A percentile compares a stretch with the other conserved stretches of the same genome.
Conservation (phyloP, 1,140 invertebrate genomes). For the Dendrolimus kikuchii region DNA sequence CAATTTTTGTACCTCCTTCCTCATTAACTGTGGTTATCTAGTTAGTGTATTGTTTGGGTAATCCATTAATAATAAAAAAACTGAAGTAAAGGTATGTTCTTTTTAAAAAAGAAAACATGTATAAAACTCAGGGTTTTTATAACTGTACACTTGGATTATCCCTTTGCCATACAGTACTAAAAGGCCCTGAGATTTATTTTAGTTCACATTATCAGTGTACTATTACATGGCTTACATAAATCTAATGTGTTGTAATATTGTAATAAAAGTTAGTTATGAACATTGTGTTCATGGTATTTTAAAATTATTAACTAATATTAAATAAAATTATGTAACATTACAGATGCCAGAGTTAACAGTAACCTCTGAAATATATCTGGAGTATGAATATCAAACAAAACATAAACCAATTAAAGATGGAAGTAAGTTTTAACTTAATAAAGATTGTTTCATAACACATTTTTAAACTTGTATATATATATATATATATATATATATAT, state of each 20-base stretch:
- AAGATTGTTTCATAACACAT: no score
- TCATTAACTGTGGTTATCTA: constrained; percentile 21
- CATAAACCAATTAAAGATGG: constrained; percentile 44
- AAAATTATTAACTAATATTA: neutral
- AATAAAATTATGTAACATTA: constrained; percentile 18
- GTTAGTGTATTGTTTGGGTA: constrained; percentile 3
- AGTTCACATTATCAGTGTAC: no score
- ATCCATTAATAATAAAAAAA: neutral
- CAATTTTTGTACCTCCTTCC: constrained; percentile 55
- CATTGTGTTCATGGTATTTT: no score
- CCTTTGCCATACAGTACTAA: no score
- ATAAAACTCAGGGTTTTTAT: no score
- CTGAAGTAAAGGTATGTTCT: constrained; percentile 10
- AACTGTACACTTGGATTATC: no score
- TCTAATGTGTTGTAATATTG: neutral
- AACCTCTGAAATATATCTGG: constrained; percentile 66
- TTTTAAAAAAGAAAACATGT: neutral
- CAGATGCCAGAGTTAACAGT: constrained; percentile 67
- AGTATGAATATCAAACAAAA: constrained; percentile 63
- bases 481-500: no score
- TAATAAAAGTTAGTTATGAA: neutral
- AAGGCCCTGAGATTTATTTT: no score
- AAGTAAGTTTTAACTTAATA: constrained; percentile 38
- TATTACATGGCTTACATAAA: neutral
- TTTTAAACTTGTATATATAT: neutral